Base-by-base conservation (phyloP, 2,113 vertebrate genomes). In the Crypturellus undulatus region DNA sequence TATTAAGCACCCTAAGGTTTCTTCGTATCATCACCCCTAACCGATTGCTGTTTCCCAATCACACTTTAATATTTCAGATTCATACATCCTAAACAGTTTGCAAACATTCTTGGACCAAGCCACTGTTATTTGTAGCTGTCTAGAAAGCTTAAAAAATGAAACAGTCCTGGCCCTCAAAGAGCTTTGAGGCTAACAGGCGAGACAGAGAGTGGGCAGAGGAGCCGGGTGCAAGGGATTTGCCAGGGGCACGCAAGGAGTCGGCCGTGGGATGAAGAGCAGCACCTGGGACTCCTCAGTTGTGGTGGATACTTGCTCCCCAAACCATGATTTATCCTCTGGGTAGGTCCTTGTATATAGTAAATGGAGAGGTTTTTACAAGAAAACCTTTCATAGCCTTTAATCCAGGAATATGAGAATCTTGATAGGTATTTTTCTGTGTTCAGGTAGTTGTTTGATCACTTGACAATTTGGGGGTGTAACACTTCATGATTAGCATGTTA, bases 41-140 rank as follows among this genome's bases (percentile, higher is more conserved):
- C 88, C 84, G 58, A 14, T 85, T 87, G 88, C 78, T 93, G 16
- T 87, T 93, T 59, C 88, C 90, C 52, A 60, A 22, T 60, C n/a
- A 32, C 78, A 40, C 88, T 96, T 90, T 9, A 68, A 63, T 90
- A 38, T 84, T 86, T 19, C 72, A 11, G 52, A 72, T 78, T 90
- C 38, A 4, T 60, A 43, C n/a, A 11, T 49, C 59, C 10, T 1
- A 43, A 84, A 70, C 60, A 2, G 79, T 84, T 67, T 79, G 83
- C 67, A 82, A 54, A 75, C 42, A 0, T 72, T 79, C 28, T 64
- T 36, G 72, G 89, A 13, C 58, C 36, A 8, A 63, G 54, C 3
- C 65, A 26, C 2, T 4, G 1, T 36, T 84, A 40, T 24, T 59
- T 40, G 60, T 5, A 79, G 17, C 86, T 77, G 68, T 18, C 34